Evolutionary conservation across 2,113 vertebrate genomes (phyloP), one percentile per base, ranked within the genome.

Genomic region (Brachyhypopomus gauderio): DNA sequence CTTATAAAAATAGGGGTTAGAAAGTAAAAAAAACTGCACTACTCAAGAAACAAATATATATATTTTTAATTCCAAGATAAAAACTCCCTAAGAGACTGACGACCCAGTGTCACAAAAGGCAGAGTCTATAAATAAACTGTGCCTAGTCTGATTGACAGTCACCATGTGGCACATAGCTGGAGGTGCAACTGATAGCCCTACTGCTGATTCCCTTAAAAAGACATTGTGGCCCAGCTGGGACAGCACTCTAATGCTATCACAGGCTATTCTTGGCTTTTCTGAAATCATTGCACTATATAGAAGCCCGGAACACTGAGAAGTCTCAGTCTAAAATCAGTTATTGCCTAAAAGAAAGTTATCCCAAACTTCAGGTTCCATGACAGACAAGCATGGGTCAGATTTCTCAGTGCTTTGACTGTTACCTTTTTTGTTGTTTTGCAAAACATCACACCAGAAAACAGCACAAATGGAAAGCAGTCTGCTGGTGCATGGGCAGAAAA

Each of bases 181-280:
- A 84, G 90, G 76, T 90, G 94, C 92, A 95, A 95, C 90, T 94
- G 95, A 97, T 96, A 97, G 89, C 91, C 90, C 89, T 86, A 91
- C 94, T 90, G 93, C 88, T 91, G 95, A 98, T 98, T 97, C 94
- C 98, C 98, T 98, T 99, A 99, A 99, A 99, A 99, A 99, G 98
- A 93, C 96, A 98, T 97, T 85, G 89, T 87, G 11, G 89, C 88
- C 91, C 89, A 92, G 93, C 92, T 92, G 92, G 93, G 93, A 91
- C 93, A 91, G 92, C 94, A 91, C 86, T 81, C 83, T 87, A 91
- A 90, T 94, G 95, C 94, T 95, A 95, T 97, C 96, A 96, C 93
- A 86, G 90, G 92, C 95, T 99, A 99, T 98, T 99, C 94, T 95
- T 93, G 95, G 96, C 92, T 81, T 79, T 88, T 88, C 92, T 92